These are phyloP conservation scores for Tetragonula carbonaria DNA, from an alignment of 2,888 invertebrate species.

Conservation along the genomic window DNA sequence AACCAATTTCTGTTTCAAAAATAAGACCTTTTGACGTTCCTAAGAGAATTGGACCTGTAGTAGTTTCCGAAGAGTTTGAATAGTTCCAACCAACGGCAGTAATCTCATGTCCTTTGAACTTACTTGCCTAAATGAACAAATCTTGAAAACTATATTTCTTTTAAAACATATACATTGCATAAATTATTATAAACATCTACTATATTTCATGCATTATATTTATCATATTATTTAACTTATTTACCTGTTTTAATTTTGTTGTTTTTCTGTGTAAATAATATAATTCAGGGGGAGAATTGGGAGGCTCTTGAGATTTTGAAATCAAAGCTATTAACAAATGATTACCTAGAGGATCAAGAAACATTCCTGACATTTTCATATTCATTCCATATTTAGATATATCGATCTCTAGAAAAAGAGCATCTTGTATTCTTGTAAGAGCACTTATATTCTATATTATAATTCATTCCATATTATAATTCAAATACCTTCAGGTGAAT, in stretches of 20 bases:
- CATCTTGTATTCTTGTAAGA: neutral
- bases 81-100: slow-evolving; percentile 96
- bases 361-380: slow-evolving; percentile 88
- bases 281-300: slow-evolving; percentile 88
- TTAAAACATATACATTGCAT: neutral
- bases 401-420: slow-evolving; percentile 88
- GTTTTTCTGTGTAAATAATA: slow-evolving; percentile 92
- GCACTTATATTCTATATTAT: neutral
- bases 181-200: neutral
- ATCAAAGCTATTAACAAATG: slow-evolving; percentile 92
- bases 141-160: slow-evolving; percentile 28
- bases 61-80: slow-evolving; percentile 88
- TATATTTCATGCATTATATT: neutral
- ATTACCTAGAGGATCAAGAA: slow-evolving; percentile 94
- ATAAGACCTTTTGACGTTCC: slow-evolving; percentile 96
- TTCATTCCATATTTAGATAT: slow-evolving; percentile 88
- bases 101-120: slow-evolving; percentile 91
- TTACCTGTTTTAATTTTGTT: slow-evolving; percentile 88
- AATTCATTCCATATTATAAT: neutral
- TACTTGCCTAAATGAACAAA: slow-evolving; percentile 83
- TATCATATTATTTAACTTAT: slow-evolving; percentile 6
- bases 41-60: slow-evolving; percentile 93
- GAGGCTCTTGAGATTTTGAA: slow-evolving; percentile 85
- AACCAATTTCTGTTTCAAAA: slow-evolving; percentile 94
- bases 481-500: slow-evolving; percentile 89